phyloP scores from a whole-genome alignment of 2,888 invertebrate genomes.

The Agrochola lychnidis region DNA sequence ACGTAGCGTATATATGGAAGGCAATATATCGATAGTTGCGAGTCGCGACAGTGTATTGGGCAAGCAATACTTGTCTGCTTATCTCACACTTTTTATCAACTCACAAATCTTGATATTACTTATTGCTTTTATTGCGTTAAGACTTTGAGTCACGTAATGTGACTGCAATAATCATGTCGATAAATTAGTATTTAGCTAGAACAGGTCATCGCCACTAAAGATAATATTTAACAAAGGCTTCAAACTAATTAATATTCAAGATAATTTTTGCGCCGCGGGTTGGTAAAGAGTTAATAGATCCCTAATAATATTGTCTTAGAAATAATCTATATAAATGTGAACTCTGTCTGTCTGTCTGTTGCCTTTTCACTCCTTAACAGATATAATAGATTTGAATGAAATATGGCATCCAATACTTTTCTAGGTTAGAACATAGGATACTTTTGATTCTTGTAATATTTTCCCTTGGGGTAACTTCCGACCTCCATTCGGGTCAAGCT shows the following conservation, averaged over 20 bases:
- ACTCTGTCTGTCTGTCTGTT: background rate
- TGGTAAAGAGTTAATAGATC: background rate
- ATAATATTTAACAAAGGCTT: background rate
- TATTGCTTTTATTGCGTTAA: slow-evolving; percentile 24
- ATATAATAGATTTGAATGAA: background rate
- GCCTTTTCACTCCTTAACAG: background rate
- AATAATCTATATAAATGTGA: background rate
- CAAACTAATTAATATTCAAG: too few species aligned
- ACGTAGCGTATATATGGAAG: background rate
- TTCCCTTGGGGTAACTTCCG: background rate
- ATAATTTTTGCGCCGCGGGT: background rate
- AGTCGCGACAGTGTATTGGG: slow-evolving; percentile 16
- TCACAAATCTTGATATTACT: slow-evolving; percentile 36
- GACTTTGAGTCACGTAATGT: slow-evolving; percentile 28
- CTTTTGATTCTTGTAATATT: background rate
- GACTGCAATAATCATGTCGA: slow-evolving; percentile 21
- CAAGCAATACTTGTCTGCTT: slow-evolving; percentile 24
- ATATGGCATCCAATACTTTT: background rate
- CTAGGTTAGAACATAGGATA: background rate
- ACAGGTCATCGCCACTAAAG: background rate
- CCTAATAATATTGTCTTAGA: background rate
- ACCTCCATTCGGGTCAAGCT: background rate
- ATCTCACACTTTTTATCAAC: slow-evolving; percentile 36
- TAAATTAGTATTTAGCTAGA: background rate
- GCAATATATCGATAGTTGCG: slow-evolving; percentile 8